These are phyloP conservation scores for Morpho helenor DNA, from an alignment of 2,888 invertebrate genomes.

Conservation along the genomic window DNA sequence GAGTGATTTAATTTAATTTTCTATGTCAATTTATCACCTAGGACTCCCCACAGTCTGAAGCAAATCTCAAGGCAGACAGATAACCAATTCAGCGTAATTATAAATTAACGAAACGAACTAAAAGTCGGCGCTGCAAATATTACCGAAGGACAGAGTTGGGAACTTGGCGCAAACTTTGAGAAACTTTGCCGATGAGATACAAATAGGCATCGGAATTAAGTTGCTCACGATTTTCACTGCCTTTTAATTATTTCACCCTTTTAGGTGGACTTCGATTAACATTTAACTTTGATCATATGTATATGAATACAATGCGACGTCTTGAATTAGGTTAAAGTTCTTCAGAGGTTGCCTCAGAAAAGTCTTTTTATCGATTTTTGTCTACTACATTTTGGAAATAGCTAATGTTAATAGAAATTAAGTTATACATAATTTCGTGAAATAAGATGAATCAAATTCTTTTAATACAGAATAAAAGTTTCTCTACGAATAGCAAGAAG, in stretches of 20 bases:
- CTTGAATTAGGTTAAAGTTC: too few relatives aligned
- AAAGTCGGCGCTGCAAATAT: conserved; percentile 66
- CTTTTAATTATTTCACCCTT: conserved; percentile 75
- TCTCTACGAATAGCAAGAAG: too few relatives aligned
- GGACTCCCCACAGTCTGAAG: conserved; percentile 8
- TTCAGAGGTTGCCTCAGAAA: too few relatives aligned
- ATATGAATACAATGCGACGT: neutral
- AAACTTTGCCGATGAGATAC: conserved; percentile 50
- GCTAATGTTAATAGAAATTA: too few relatives aligned
- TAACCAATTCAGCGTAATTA: conserved; percentile 69
- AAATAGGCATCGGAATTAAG: conserved; percentile 75
- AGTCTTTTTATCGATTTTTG: too few relatives aligned
- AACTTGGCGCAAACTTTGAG: conserved; percentile 46
- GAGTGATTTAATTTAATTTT: too few relatives aligned
- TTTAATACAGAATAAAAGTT: too few relatives aligned
- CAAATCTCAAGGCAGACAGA: conserved; percentile 31
- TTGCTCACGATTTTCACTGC: conserved; percentile 65
- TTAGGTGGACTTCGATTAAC: conserved; percentile 43
- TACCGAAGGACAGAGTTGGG: conserved; percentile 54
- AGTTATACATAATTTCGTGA: too few relatives aligned
- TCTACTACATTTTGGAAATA: too few relatives aligned
- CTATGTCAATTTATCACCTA: neutral
- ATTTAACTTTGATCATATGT: conserved; percentile 4
- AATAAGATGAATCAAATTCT: too few relatives aligned
- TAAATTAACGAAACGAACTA: conserved; percentile 61